Base-by-base conservation (phyloP, 2,797 vertebrate species). In the Chaenodraco wilsoni region DNA sequence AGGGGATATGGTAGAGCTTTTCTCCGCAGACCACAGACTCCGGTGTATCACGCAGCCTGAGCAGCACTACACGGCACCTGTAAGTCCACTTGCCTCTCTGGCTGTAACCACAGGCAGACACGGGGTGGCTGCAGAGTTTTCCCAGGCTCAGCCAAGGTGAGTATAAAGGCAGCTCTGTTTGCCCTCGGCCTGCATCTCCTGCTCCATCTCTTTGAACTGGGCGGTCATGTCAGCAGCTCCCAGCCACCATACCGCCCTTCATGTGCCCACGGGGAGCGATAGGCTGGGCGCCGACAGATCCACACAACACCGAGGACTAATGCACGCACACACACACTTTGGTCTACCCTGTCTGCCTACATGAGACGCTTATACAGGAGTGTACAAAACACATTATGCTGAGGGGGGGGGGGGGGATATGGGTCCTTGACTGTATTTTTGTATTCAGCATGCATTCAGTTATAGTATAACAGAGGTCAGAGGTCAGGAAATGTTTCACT, bases 171-270 rank as follows among this genome's bases (percentile, higher is more conserved):
- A 5, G 65, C 88, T 78, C 88, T 94, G 93, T 93, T 93, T 78
- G 3, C 78, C 76, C 55, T 71, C 76, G 41, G 79, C 83, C 87
- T 88, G 83, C 81, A 92, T 92, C 90, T 91, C 80, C 79, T 74
- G 76, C 80, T 77, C 49, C 58, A 91, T 91, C 88, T 92, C 91
- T 94, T 93, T 94, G 92, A 93, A 93, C 84, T 67, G 81, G 84
- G 81, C 83, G 74, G 80, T 65, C 82, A 78, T 91, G 91, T 93
- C 91, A 93, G 87, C 91, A 83, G 82, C 84, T 87, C 81, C 83
- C 82, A 54, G 68, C 77, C 81, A 69, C 87, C 88, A 81, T 73
- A 75, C 82, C 59, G 72, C 74, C 89, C 90, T 92, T 92, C 89
- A 92, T 87, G 86, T 91, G 83, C 84, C 91, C 86, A 82, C 43